phyloP scores from a whole-genome alignment of 2,113 vertebrate genomes.

The Sinocyclocheilus anophthalmus region DNA sequence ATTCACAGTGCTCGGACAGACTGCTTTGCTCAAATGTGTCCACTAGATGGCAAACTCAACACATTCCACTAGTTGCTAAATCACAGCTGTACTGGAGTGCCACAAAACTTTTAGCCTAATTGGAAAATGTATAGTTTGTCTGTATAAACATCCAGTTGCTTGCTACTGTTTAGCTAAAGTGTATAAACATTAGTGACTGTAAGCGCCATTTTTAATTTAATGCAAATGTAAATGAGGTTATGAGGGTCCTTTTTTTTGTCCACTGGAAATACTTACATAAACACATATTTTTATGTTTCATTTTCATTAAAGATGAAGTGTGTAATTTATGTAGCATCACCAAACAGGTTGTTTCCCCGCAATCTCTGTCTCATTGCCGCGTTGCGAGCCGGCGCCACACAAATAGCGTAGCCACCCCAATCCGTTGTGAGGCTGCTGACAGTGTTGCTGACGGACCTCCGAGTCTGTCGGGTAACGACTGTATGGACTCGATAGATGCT shows the following conservation, averaged over 20 bases:
- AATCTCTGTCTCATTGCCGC: no score
- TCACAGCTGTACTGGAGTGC: not conserved
- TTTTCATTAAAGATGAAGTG: not conserved
- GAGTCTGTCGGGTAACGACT: no score
- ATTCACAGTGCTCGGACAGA: not conserved
- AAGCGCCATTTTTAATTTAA: not conserved
- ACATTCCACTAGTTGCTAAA: slow-evolving; percentile 1
- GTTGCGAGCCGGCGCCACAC: no score
- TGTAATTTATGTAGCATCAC: not conserved
- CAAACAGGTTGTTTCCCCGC: no score
- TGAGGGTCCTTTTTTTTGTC: not conserved
- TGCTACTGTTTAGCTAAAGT: not conserved
- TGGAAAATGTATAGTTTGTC: not conserved
- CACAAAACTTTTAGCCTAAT: not conserved
- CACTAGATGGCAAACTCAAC: slow-evolving; percentile 30
- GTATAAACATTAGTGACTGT: not conserved
- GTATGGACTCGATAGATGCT: no score
- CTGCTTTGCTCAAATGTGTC: slow-evolving; percentile 15
- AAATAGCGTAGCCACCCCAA: no score
- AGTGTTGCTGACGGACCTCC: no score
- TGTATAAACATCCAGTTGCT: not conserved
- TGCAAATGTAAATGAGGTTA: not conserved
- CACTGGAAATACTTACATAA: not conserved
- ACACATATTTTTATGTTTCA: not conserved
- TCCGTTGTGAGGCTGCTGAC: no score